These are phyloP conservation scores for Rhinichthys osculus DNA, from an alignment of 2,797 vertebrate species.

Conservation along the genomic window DNA sequence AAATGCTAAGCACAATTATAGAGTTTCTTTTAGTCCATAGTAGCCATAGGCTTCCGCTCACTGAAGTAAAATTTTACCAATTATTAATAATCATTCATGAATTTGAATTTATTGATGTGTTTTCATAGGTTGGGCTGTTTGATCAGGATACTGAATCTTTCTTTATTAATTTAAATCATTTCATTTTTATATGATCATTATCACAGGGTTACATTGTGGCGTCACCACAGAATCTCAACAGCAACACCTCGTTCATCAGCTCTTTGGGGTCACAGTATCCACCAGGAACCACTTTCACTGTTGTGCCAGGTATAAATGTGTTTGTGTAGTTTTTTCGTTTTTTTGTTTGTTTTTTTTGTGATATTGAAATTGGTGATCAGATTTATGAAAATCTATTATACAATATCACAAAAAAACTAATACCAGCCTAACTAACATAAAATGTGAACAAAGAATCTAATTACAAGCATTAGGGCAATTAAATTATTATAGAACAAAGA, in stretches of 20 bases:
- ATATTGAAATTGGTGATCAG: background rate
- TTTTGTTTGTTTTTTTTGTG: background rate
- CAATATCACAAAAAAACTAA: background rate
- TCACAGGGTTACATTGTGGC: conserved; percentile 81
- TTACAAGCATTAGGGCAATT: background rate
- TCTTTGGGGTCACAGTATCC: conserved; percentile 79
- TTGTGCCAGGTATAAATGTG: conserved; percentile 76
- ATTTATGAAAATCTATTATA: no score
- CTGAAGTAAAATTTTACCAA: background rate
- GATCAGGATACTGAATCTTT: background rate
- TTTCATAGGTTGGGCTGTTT: background rate
- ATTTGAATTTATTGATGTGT: background rate
- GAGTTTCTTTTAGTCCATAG: background rate
- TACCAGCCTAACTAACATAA: background rate
- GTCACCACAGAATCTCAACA: conserved; percentile 77
- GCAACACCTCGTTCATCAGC: conserved; percentile 78
- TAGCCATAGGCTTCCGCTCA: background rate
- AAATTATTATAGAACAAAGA: background rate
- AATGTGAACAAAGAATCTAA: background rate
- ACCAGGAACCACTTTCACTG: conserved; percentile 75
- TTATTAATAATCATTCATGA: background rate
- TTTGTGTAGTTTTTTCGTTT: background rate
- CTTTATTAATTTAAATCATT: background rate
- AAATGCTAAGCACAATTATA: background rate
- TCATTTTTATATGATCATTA: background rate